phyloP scores from a whole-genome alignment of 1,140 invertebrate genomes.

The Melitaea cinxia region DNA sequence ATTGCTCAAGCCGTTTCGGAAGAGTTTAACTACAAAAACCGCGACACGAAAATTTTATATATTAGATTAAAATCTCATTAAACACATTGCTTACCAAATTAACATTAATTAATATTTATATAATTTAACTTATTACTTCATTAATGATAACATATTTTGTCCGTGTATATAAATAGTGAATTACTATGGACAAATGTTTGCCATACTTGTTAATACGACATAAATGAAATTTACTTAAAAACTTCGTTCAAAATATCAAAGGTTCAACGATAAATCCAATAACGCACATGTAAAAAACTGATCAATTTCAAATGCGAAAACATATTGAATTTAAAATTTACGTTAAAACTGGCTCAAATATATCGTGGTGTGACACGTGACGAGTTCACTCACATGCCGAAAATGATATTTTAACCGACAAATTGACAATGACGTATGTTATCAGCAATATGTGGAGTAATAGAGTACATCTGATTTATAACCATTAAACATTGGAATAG shows the following conservation, averaged over 20 bases:
- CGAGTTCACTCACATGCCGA: conserved; percentile 39
- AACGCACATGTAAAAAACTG: background rate
- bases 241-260: background rate
- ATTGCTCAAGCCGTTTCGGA: too few relatives aligned
- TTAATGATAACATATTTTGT: too few relatives aligned
- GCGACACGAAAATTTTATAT: too few relatives aligned
- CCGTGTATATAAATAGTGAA: too few relatives aligned
- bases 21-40: too few relatives aligned
- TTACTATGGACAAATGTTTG: too few relatives aligned
- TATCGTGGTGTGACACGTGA: conserved; percentile 48
- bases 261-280: background rate
- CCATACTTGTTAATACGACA: too few relatives aligned
- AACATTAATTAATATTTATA: too few relatives aligned
- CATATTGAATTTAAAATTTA: conserved; percentile 32
- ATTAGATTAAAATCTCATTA: too few relatives aligned
- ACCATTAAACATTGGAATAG: background rate
- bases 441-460: background rate
- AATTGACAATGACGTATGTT: conserved; percentile 21
- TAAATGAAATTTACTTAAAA: background rate
- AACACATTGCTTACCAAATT: too few relatives aligned
- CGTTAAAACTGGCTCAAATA: conserved; percentile 8
- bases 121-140: too few relatives aligned
- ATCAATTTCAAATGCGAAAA: conserved; percentile 20
- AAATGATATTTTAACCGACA: conserved; percentile 35
- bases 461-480: background rate